Evolutionary conservation across 1,140 invertebrate species (phyloP).

Genomic region (Sitobion miscanthi): DNA sequence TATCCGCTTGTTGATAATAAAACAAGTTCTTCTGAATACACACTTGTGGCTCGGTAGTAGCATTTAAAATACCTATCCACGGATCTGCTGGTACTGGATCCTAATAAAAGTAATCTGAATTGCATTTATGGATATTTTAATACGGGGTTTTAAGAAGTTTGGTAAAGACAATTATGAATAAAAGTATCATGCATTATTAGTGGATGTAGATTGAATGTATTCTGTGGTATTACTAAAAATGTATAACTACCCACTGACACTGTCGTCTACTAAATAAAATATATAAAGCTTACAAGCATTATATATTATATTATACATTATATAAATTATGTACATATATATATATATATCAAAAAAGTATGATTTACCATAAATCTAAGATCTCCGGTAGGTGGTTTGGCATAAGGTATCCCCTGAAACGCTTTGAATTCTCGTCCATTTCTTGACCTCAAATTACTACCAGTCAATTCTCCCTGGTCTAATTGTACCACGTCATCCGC

Average conservation of each 20-base stretch:
- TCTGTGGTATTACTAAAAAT: too few species aligned
- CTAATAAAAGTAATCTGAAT: background rate
- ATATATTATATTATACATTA: too few species aligned
- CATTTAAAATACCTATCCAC: conserved; percentile 57
- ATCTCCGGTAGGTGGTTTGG: conserved; percentile 63
- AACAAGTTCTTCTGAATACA: conserved; percentile 56
- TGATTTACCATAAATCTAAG: conserved; percentile 61
- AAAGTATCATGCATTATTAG: too few species aligned
- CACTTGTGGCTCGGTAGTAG: conserved; percentile 17
- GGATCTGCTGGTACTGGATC: conserved; percentile 27
- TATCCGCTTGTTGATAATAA: background rate
- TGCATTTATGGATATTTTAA: too few species aligned
- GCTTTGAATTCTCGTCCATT: conserved; percentile 61
- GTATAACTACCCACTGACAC: too few species aligned
- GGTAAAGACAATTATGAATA: too few species aligned
- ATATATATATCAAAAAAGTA: too few species aligned
- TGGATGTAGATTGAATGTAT: too few species aligned
- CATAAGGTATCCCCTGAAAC: conserved; percentile 64
- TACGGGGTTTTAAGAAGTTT: too few species aligned
- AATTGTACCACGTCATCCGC: background rate
- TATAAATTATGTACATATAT: too few species aligned
- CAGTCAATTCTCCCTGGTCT: conserved; percentile 58
- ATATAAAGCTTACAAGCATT: too few species aligned
- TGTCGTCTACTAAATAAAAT: too few species aligned
- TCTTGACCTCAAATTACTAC: conserved; percentile 37